Evolutionary conservation across 1,140 invertebrate genomes (phyloP).

Genomic region (Trissolcus basalis): DNA sequence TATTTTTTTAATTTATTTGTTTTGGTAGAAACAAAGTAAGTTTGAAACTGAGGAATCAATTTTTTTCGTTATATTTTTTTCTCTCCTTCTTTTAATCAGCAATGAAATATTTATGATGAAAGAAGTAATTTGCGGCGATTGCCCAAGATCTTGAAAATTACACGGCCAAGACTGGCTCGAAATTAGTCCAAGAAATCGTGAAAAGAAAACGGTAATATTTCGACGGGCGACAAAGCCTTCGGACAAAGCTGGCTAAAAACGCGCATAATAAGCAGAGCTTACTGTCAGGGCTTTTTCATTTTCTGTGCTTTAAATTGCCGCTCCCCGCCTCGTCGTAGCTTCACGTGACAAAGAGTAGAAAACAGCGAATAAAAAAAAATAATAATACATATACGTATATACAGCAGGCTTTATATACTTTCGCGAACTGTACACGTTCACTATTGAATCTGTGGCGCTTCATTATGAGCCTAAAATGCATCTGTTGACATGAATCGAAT

Average conservation of each 20-base stretch:
- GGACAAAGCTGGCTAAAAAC: constrained; percentile 47
- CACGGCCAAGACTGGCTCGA: constrained; percentile 10
- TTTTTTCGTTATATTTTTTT: no score
- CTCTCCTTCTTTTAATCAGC: no score
- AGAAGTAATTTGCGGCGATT: constrained; percentile 7
- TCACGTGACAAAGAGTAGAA: constrained; percentile 38
- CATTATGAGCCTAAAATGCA: constrained; percentile 29
- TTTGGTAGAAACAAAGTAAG: no score
- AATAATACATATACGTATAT: constrained; percentile 17
- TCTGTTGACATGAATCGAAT: constrained; percentile 21
- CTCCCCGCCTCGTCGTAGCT: constrained; percentile 25
- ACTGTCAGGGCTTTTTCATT: constrained; percentile 37
- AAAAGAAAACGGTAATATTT: constrained; percentile 46
- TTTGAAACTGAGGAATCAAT: no score
- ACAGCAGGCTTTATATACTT: constrained; percentile 35
- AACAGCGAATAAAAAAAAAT: constrained; percentile 20
- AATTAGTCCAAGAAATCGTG: constrained; percentile 28
- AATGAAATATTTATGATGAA: no score
- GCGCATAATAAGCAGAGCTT: constrained; percentile 28
- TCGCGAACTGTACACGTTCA: constrained; percentile 34
- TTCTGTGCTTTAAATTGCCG: constrained; percentile 31
- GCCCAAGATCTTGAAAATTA: constrained; percentile 15
- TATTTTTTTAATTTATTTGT: no score
- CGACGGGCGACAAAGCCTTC: constrained; percentile 42
- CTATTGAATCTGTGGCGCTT: constrained; percentile 29